A percentile compares a stretch with the other conserved stretches of the same genome.
Evolutionary conservation across 2,888 invertebrate species (phyloP).

Genomic region (Pseudococcus viburni): DNA sequence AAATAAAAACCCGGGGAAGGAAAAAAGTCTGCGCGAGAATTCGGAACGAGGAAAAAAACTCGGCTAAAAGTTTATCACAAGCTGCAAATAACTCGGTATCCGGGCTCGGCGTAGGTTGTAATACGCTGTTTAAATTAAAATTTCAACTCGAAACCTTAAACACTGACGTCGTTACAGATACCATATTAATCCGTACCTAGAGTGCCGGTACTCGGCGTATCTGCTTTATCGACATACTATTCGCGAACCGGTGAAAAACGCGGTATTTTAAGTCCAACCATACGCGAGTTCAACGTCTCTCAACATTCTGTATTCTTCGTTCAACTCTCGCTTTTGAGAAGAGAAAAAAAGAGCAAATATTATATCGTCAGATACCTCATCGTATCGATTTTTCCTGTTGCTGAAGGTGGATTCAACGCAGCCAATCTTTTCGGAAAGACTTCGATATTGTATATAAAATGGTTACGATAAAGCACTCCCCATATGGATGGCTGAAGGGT

Average conservation of each 20-base stretch:
- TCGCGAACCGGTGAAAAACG: neutral
- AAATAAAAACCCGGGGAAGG: neutral
- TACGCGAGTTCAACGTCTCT: neutral
- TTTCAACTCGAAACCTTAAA: conserved; percentile 18
- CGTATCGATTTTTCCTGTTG: conserved; percentile 2
- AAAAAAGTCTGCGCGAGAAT: neutral
- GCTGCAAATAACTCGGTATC: neutral
- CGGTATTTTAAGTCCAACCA: neutral
- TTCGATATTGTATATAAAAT: neutral
- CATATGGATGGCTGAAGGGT: neutral
- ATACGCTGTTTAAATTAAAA: conserved; percentile 38
- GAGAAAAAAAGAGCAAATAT: neutral
- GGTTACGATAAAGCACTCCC: neutral
- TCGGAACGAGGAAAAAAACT: neutral
- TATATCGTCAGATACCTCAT: neutral
- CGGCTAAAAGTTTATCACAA: neutral
- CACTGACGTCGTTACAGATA: conserved; percentile 20
- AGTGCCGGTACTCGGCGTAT: neutral
- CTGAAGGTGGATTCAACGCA: neutral
- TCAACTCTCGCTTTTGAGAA: too few species aligned
- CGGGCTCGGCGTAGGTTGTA: neutral
- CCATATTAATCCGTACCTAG: neutral
- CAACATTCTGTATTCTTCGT: neutral
- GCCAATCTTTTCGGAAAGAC: neutral
- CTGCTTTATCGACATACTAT: neutral